Conservation (phyloP, 2,797 vertebrate species). For the Rhyacichthys aspro region DNA sequence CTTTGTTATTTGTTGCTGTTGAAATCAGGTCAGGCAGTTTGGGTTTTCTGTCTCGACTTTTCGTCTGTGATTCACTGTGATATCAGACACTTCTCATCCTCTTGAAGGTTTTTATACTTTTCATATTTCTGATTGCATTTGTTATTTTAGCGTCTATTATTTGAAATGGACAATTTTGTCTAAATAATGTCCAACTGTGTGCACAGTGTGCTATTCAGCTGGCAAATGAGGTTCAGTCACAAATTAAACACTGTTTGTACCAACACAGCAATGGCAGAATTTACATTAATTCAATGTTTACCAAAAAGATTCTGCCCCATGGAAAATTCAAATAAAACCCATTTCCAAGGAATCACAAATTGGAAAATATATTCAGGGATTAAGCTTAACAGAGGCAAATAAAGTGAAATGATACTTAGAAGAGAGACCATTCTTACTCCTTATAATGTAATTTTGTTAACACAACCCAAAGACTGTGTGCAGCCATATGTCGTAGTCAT, state of each 20-base stretch:
- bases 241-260: constrained; percentile 29
- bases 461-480: not conserved
- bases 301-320: constrained; percentile 8
- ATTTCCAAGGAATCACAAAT: constrained; percentile 2
- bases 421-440: too few species aligned
- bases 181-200: constrained; percentile 6
- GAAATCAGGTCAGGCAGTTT: constrained; percentile 52
- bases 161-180: constrained; percentile 10
- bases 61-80: constrained; percentile 14
- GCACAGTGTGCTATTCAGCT: constrained; percentile 22
- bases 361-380: not conserved
- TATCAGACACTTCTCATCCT: not conserved
- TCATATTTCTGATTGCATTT: constrained; percentile 4
- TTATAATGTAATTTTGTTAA: too few species aligned
- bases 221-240: constrained; percentile 32
- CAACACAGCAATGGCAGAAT: constrained; percentile 36
- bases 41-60: constrained; percentile 1
- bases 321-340: constrained; percentile 1
- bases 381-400: not conserved
- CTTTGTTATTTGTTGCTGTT: constrained; percentile 61
- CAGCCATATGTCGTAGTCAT: not conserved
- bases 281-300: constrained; percentile 54
- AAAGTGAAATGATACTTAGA: not conserved
- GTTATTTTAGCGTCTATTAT: constrained; percentile 25
- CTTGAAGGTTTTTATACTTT: too few species aligned